These are phyloP conservation scores for Solen grandis DNA, from an alignment of 1,140 invertebrate genomes.

Conservation along the genomic window DNA sequence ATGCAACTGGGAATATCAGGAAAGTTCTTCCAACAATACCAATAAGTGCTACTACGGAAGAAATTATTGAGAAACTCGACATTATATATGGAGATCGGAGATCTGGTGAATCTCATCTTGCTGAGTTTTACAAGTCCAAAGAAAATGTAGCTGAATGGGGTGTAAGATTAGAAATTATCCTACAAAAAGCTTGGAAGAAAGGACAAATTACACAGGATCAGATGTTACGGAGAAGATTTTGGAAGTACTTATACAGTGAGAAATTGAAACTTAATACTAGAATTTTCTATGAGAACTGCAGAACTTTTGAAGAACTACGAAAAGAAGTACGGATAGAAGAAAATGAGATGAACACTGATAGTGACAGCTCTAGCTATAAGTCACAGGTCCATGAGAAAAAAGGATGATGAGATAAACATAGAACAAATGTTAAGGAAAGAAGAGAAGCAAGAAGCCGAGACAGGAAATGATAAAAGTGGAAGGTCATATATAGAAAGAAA, in stretches of 20 bases:
- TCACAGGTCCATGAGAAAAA: too few species aligned
- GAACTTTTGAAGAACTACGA: background rate
- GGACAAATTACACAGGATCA: background rate
- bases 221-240: background rate
- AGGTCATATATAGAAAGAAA: too few species aligned
- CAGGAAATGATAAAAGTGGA: too few species aligned
- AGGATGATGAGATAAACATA: too few species aligned
- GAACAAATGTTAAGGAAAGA: too few species aligned
- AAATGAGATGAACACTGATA: background rate
- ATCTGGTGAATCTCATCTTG: background rate
- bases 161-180: background rate
- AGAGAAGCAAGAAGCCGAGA: too few species aligned
- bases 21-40: background rate
- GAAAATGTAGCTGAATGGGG: background rate
- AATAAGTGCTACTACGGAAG: background rate
- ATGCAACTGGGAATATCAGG: background rate
- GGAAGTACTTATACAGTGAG: background rate
- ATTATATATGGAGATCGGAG: background rate
- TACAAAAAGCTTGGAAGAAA: background rate
- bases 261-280: background rate
- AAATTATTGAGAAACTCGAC: background rate
- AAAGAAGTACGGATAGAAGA: background rate
- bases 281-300: background rate
- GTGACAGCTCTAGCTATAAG: too few species aligned
- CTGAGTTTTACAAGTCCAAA: background rate